Evolutionary conservation across 2,113 vertebrate genomes (phyloP), one percentile per base, ranked within the genome.

Genomic region (Cinclus cinclus): DNA sequence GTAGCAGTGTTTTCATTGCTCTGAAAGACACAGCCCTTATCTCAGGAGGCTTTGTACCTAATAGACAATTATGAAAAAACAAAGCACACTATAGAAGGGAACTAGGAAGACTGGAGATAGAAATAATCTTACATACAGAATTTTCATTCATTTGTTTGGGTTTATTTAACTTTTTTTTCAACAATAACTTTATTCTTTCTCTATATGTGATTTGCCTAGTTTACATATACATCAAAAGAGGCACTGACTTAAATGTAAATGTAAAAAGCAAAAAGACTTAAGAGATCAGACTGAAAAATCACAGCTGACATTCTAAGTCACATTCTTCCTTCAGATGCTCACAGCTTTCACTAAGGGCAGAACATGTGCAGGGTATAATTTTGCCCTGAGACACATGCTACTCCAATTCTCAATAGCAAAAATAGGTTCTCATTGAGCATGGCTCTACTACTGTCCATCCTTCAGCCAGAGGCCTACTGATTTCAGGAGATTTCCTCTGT

Each of bases 321-420:
- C 44, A 91, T 89, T 91, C 88, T 94, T 91, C 73, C 53, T 89
- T 94, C 2, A 13, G 22, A 60, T 92, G 81, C 81, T 53, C 47
- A 69, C 41, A 82, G 62, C 77, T 91, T 92, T 92, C 73, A 49
- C 31, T 69, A 31, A 79, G 83, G 53, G 68, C 37, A 30, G 71
- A 86, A 52, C 0, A 2, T 1, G 1, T 64, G 41, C 6, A 28
- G 14, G 28, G 20, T 84, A 79, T 89, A 2, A 1, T 84, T 94
- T 83, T 92, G 83, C 77, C 65, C 65, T 60, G n/a, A 89, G 87
- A 91, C 69, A 84, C 69, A 58, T 76, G 77, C 62, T 92, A 47
- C 53, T 91, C 46, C 44, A 73, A 3, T 82, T 91, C 65, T 83
- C 6, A 1, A 60, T 60, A 69, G 86, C 69, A 78, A 86, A 89